These are phyloP conservation scores for Pristionchus fissidentatus DNA, from an alignment of 2,888 invertebrate genomes.

Conservation along the genomic window DNA sequence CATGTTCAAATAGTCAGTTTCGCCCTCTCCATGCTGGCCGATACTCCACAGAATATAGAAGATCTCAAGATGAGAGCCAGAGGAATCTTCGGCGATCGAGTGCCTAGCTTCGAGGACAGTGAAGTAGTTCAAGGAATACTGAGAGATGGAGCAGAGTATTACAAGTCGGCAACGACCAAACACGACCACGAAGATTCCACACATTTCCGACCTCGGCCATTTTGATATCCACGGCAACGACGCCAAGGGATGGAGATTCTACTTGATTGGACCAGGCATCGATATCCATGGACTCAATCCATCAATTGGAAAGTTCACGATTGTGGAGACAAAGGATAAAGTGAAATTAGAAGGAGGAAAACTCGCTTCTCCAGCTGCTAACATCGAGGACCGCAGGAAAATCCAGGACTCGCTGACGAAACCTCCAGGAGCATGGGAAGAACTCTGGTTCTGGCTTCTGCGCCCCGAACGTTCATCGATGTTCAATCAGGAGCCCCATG, in stretches of 20 bases:
- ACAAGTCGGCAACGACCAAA: not conserved
- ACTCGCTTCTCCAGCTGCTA: not conserved
- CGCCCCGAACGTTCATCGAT: too few species aligned
- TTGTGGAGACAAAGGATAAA: too few species aligned
- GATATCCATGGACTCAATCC: not conserved
- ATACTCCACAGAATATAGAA: not conserved
- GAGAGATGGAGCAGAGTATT: not conserved
- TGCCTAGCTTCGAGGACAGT: not conserved
- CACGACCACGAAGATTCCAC: not conserved
- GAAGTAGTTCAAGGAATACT: not conserved
- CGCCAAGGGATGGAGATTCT: not conserved
- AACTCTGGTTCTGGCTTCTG: too few species aligned
- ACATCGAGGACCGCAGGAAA: slow-evolving; percentile 1
- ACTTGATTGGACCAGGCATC: not conserved
- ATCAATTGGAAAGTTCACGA: not conserved
- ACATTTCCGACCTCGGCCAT: not conserved
- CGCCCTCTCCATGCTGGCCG: not conserved
- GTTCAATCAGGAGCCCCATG: too few species aligned
- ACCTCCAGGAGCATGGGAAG: too few species aligned
- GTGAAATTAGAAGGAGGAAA: not conserved
- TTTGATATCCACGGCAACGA: not conserved
- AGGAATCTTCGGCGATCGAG: not conserved
- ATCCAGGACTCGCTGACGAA: too few species aligned
- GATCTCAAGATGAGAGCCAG: not conserved
- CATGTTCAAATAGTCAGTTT: not conserved